Conservation (phyloP, 2,797 vertebrate species). For the Anas capensis region DNA sequence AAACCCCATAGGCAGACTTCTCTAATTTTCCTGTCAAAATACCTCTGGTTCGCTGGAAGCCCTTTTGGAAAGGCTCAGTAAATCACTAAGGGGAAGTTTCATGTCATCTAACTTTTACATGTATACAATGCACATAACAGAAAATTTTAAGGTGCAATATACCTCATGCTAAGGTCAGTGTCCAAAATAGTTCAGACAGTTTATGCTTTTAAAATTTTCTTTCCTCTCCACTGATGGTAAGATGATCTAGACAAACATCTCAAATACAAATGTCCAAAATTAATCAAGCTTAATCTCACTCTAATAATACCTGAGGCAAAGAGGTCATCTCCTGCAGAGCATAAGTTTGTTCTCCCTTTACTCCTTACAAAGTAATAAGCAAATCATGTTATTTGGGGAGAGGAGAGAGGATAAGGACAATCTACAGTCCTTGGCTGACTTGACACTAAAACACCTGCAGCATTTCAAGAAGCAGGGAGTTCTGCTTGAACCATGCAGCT, state of each 20-base stretch:
- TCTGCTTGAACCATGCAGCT: background rate
- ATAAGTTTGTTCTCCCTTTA: background rate
- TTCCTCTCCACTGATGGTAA: background rate
- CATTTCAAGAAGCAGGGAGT: background rate
- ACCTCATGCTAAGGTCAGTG: background rate
- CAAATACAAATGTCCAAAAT: background rate
- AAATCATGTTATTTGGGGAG: background rate
- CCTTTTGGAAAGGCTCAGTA: background rate
- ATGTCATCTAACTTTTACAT: background rate
- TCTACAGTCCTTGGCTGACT: background rate
- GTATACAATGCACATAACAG: background rate
- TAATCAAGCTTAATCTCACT: background rate
- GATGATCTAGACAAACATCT: background rate
- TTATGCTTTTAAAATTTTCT: background rate
- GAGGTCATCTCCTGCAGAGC: background rate
- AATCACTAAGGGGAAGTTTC: background rate
- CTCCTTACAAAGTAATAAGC: background rate
- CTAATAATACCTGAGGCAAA: background rate
- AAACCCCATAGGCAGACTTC: background rate
- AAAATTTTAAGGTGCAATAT: background rate
- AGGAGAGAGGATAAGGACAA: background rate
- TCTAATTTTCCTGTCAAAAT: background rate
- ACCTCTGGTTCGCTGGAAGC: background rate
- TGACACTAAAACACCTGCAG: background rate
- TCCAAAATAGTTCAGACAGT: background rate